Evolutionary conservation across 92 coral and sea anemone genomes (phyloP), one percentile per base, ranked within the genome.

Genomic region (Zoanthus solanderi): DNA sequence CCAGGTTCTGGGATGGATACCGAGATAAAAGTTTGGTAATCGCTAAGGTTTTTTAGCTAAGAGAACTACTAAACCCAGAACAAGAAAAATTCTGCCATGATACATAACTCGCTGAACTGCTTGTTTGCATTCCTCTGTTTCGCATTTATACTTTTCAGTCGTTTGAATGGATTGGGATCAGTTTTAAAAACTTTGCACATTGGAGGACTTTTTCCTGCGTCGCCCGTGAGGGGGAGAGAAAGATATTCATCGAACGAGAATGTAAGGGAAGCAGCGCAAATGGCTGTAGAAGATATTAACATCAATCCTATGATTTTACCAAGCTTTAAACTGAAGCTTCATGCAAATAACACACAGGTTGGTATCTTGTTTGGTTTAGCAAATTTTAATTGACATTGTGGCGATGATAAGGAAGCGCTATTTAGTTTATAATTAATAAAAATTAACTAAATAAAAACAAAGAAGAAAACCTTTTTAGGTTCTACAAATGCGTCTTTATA

Each of bases 271-370:
- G 93, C 91, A 18, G 89, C 91, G 14, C 7, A 28, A 29, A 90
- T 92, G 89, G 95, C 95, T 7, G 18, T 92, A 9, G 16, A 92
- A 5, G 95, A 90, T 44, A 71, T 92, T 29, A 88, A 92, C 72
- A 78, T n/a, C 18, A 50, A 72, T 65, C 48, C 29, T 13, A 84
- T 34, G 61, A 74, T 92, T 61, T 68, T 92, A 72, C 84, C 95
- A 8, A 89, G 71, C 31, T 90, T 90, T 90, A 72, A 23, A 15
- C 58, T 92, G 61, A 83, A 87, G 50, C 89, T 92, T 31, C 88
- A 92, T 52, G 83, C 83, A 52, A 90, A 92, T 56, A 87, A 92
- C 72, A 92, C 95, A 15, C 79, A 83, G 91, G 95, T 92, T 87
- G 12, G 68, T 68, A 30, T 16, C 78, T 4, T 83, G 56, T 48